These are phyloP conservation scores for Carcharodon carcharias DNA, from an alignment of 2,797 vertebrate genomes.

Conservation along the genomic window DNA sequence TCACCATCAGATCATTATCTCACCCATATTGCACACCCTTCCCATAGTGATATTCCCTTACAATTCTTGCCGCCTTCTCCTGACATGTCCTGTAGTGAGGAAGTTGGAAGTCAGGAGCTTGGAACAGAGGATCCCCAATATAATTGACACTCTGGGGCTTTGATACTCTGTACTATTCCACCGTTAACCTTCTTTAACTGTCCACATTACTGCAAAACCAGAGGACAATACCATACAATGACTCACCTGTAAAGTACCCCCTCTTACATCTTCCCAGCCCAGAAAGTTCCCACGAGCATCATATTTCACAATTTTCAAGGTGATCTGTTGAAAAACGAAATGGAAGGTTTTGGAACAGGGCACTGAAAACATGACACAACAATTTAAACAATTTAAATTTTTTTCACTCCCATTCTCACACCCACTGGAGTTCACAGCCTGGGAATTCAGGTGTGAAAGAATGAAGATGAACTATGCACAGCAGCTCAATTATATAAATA, in stretches of 20 bases:
- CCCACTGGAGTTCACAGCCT: background rate
- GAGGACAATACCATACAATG: background rate
- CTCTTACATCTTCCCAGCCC: slow-evolving; percentile 46
- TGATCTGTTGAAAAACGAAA: slow-evolving; percentile 40
- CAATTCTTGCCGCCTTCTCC: background rate
- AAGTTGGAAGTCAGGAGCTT: background rate
- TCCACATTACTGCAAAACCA: background rate
- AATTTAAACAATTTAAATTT: background rate
- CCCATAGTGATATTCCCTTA: background rate
- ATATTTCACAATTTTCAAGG: slow-evolving; percentile 44
- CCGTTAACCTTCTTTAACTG: background rate
- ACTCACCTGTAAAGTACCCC: slow-evolving; percentile 46
- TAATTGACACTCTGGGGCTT: too few species aligned
- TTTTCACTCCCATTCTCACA: background rate
- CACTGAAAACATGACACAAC: background rate
- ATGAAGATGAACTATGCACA: background rate
- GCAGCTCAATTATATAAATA: background rate
- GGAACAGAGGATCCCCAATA: background rate
- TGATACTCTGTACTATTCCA: background rate
- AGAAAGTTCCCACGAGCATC: slow-evolving; percentile 44
- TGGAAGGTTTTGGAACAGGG: background rate
- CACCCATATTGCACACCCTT: background rate
- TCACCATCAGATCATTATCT: background rate
- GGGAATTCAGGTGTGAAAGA: background rate
- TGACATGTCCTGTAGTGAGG: background rate